A percentile compares a stretch with the other conserved stretches of the same genome.
Evolutionary conservation across 2,113 vertebrate species (phyloP).

Genomic region (Scophthalmus maximus): DNA sequence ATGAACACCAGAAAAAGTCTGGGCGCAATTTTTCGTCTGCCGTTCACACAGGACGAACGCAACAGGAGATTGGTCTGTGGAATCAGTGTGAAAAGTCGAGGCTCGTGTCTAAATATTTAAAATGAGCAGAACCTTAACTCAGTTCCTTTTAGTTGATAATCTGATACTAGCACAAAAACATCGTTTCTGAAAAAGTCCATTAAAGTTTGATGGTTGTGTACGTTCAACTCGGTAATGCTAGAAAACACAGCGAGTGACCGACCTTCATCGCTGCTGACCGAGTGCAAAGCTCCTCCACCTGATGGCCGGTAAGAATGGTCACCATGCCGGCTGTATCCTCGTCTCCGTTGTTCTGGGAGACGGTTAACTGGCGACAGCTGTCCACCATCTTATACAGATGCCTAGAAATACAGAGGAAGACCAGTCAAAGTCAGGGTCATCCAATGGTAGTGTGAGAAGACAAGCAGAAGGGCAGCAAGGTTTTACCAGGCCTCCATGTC

Average conservation of each 20-base stretch:
- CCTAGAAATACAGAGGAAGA: conserved; percentile 75
- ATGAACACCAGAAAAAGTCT: too few species aligned
- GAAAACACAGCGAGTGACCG: conserved; percentile 44
- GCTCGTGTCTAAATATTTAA: too few species aligned
- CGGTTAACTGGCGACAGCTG: conserved; percentile 93
- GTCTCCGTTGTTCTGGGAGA: conserved; percentile 92
- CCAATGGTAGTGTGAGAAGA: fast-evolving
- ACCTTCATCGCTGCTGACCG: conserved; percentile 93
- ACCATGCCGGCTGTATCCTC: conserved; percentile 97
- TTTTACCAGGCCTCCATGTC: conserved; percentile 94
- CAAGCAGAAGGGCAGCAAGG: background rate
- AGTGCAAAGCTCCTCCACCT: conserved; percentile 82
- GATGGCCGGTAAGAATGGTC: conserved; percentile 91
- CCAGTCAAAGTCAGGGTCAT: background rate
- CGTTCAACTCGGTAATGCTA: too few species aligned
- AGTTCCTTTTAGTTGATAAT: too few species aligned
- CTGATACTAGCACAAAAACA: too few species aligned
- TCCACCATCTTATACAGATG: conserved; percentile 97
- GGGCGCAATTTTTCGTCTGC: too few species aligned
- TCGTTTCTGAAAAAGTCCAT: too few species aligned
- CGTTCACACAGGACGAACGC: too few species aligned
- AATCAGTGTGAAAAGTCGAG: too few species aligned
- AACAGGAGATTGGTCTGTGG: too few species aligned
- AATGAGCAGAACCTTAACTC: too few species aligned
- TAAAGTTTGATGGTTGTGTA: too few species aligned